Evolutionary conservation across 2,888 invertebrate genomes (phyloP).

Genomic region (Erebia aethiops): DNA sequence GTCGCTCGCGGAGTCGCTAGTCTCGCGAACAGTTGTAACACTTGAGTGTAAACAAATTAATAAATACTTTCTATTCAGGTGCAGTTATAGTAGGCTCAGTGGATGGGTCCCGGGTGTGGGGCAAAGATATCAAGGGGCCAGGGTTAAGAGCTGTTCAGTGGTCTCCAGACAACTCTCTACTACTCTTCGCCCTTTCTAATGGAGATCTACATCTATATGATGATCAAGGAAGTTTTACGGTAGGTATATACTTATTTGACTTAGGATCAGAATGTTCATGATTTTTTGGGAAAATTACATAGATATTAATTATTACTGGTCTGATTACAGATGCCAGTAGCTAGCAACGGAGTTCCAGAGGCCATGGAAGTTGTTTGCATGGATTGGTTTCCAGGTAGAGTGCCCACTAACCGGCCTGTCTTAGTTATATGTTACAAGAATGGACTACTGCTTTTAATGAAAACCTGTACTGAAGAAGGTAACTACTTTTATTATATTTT

Average conservation of each 20-base stretch:
- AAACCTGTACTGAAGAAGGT: constrained; percentile 94
- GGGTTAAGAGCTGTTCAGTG: constrained; percentile 94
- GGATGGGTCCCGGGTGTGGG: constrained; percentile 99
- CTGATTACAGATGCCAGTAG: constrained; percentile 87
- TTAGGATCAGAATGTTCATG: not conserved
- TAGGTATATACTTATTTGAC: constrained; percentile 47
- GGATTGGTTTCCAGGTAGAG: constrained; percentile 93
- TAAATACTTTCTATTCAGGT: constrained; percentile 74
- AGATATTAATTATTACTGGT: not conserved
- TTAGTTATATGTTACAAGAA: constrained; percentile 94
- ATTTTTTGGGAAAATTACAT: not conserved
- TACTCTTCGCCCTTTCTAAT: constrained; percentile 94
- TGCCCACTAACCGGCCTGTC: constrained; percentile 89
- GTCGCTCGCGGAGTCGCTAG: too few relatives aligned
- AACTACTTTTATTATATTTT: constrained; percentile 31
- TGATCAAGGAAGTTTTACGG: constrained; percentile 92
- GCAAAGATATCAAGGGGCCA: constrained; percentile 96
- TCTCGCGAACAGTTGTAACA: too few relatives aligned
- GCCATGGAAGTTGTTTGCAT: constrained; percentile 87
- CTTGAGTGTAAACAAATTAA: too few relatives aligned
- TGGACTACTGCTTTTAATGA: constrained; percentile 95
- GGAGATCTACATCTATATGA: constrained; percentile 98
- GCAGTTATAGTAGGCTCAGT: constrained; percentile 98
- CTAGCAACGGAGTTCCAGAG: constrained; percentile 84
- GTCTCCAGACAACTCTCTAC: constrained; percentile 96